These are phyloP conservation scores for Panthera uncia DNA, from an alignment of 2,113 vertebrate genomes.

Conservation along the genomic window DNA sequence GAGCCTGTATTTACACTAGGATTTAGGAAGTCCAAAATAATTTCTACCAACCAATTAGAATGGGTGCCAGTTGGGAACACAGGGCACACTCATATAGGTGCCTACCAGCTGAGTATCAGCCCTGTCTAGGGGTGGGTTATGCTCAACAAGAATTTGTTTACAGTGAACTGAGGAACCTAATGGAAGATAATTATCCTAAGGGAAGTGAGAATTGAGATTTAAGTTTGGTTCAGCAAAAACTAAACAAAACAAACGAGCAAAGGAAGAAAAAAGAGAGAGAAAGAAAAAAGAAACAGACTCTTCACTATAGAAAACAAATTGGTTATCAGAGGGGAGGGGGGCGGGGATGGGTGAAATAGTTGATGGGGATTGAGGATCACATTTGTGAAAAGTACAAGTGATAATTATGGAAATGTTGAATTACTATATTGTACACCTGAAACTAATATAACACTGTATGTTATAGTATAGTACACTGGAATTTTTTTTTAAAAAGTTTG, in stretches of 20 bases:
- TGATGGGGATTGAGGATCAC: background rate
- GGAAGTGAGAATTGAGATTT: background rate
- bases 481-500: background rate
- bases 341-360: background rate
- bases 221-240: background rate
- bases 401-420: background rate
- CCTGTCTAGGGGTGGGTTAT: background rate
- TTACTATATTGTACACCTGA: background rate
- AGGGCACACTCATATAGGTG: fast-evolving
- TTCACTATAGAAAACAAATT: background rate
- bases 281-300: background rate
- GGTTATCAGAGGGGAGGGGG: background rate
- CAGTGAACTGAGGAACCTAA: background rate
- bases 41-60: background rate
- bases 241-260: background rate
- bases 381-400: background rate
- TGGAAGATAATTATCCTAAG: background rate
- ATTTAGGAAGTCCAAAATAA: background rate
- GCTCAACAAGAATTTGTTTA: background rate
- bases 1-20: background rate
- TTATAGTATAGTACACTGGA: background rate
- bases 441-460: background rate
- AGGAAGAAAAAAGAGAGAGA: background rate
- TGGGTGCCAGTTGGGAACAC: background rate
- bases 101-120: background rate